Percentiles rank a stretch among this genome's conserved stretches.
These are phyloP conservation scores for Chelon auratus DNA, from an alignment of 2,797 vertebrate species.

Conservation along the genomic window DNA sequence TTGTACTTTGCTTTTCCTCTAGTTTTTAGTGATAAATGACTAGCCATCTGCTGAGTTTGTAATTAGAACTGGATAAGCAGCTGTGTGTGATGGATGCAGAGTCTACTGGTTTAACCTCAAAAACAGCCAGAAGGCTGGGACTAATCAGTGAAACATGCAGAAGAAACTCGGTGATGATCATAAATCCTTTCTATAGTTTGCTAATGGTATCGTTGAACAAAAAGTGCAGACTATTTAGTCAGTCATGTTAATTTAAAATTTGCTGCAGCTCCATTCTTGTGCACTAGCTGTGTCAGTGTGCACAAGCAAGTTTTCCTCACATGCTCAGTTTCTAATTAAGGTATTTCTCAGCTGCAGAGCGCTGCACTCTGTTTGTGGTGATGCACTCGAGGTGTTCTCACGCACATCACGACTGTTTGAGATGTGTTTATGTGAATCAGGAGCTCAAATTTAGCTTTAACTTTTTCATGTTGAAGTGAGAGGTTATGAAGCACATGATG, in stretches of 20 bases:
- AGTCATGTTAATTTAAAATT: neutral
- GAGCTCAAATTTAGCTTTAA: neutral
- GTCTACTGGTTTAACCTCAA: neutral
- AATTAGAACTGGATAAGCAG: neutral
- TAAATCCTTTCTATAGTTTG: constrained; percentile 1
- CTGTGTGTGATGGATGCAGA: constrained; percentile 2
- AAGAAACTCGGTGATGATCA: neutral
- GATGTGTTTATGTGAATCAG: constrained; percentile 11
- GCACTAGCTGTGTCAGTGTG: neutral
- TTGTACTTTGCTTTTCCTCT: constrained; percentile 25
- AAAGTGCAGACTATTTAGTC: neutral
- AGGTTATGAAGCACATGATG: constrained; percentile 7
- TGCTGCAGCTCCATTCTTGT: neutral
- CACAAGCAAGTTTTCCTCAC: neutral
- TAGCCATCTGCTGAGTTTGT: constrained; percentile 3
- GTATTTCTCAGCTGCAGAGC: constrained; percentile 4
- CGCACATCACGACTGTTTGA: constrained; percentile 19
- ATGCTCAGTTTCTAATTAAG: constrained; percentile 10
- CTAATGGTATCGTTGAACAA: neutral
- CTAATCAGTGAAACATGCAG: neutral
- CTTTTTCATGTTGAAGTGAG: neutral
- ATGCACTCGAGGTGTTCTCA: neutral
- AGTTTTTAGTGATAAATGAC: constrained; percentile 14
- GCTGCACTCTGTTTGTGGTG: neutral
- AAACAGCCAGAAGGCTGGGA: constrained; percentile 4